Base-by-base conservation (phyloP, 1,140 invertebrate species). In the Macrotrachela quadricornifera region DNA sequence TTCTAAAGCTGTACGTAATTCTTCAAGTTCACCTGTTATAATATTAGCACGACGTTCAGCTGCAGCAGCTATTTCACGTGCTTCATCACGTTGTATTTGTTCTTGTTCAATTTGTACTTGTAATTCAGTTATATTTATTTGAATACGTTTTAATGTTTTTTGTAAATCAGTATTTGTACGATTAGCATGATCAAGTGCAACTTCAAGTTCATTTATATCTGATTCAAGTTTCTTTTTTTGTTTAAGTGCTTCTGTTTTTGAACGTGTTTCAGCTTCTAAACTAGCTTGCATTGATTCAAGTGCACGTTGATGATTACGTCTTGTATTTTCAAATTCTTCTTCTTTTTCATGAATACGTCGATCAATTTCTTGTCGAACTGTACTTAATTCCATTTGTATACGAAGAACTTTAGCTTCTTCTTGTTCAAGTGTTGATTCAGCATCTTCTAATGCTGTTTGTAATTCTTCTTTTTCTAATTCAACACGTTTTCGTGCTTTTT, bases 401-500 rank as follows among this genome's bases (percentile, higher is more conserved):
- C 91, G 81, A 57, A 95, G 78, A 18, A 96, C 67, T 58, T 71
- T 71, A 50, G 68, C 67, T 54, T 71, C 69, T 53, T 71, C 69
- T 68, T 96, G 90, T 77, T 99, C 92, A 45, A 99, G 78, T 61
- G 92, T 92, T 57, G 87, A 80, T 73, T 99, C 92, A 60, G 92
- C 92, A 74, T 97, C 92, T 70, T 97, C 92, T 50, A 99, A 77
- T 62, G 92, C 92, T 56, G 90, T 85, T 73, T 96, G 90, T 9
- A 97, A 79, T 70, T 99, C 92, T 65, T 97, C 91, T 74, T 96
- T 97, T 73, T 97, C 92, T 67, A 87, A 82, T 76, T 97, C 91
- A 60, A 97, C 76, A 59, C 91, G 83, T 71, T 95, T 95, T 64
- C 90, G 81, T 56, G 85, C 80, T 76, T 97, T 97, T 69, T 96